Base-by-base conservation (phyloP, 2,888 invertebrate genomes). In the Diogma glabrata region DNA sequence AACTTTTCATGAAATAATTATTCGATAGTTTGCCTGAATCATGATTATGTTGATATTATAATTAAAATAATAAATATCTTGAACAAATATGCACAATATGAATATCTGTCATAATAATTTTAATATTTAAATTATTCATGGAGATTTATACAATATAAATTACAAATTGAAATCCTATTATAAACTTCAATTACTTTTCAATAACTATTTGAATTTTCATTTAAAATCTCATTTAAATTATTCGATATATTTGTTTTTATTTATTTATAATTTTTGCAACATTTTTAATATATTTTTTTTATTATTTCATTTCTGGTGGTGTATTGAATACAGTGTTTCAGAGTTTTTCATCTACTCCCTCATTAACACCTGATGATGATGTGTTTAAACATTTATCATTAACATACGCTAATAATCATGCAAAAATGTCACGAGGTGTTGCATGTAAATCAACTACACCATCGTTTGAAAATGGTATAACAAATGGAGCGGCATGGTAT, bases 401-500 rank as follows among this genome's bases (percentile, higher is more conserved):
- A 57, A 79, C 82, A 3, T 95, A 93, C 72, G 85, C 93, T 24
- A 82, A 81, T 58, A 87, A 87, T 66, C 93, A 95, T 69, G 84
- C 82, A 28, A 87, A 84, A 64, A 94, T 94, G 93, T 82, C 87
- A 52, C 77, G 82, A 28, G 90, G 89, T 7, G 81, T 85, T 5
- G 84, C 88, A 5, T 90, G 90, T 71, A 85, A 85, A 63, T 76
- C 82, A 9, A 82, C 84, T 8, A 76, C 78, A 46, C 82, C 81
- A 6, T 77, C 83, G 45, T 92, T 92, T 67, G 80, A 82, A 62
- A 81, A 90, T 66, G 95, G 95, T 9, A 93, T 93, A 58, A 93
- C 92, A 3, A 95, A 95, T 63, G 94, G 94, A 4, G 94, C 94
- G 1, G 87, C 86, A 51, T 93, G 92, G 92, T 93, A 92, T 67